Conservation (phyloP, 30 jellyfish, hydroid and myxozoan species). For the Sanderia malayensis region DNA sequence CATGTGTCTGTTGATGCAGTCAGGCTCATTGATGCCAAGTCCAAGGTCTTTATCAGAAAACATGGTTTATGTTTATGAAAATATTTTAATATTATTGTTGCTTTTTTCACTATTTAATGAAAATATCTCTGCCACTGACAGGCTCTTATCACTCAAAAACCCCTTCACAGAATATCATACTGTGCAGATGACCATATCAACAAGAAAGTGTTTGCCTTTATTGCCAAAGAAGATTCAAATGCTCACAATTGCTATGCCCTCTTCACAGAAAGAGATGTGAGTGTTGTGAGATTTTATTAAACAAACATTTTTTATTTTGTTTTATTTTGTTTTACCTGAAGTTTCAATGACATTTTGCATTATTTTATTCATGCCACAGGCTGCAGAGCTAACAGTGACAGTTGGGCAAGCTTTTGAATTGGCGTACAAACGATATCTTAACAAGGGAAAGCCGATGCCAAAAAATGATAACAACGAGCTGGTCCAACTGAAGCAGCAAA, state of each 20-base stretch:
- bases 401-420: slow-evolving; percentile 94
- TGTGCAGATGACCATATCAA: slow-evolving; percentile 96
- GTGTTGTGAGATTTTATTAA: too few species aligned
- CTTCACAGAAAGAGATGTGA: slow-evolving; percentile 84
- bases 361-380: slow-evolving; percentile 72
- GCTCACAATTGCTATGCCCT: slow-evolving; percentile 77
- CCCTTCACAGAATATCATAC: slow-evolving; percentile 91
- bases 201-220: slow-evolving; percentile 81
- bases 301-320: too few species aligned
- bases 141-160: slow-evolving; percentile 71
- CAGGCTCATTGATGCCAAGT: slow-evolving; percentile 63
- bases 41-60: slow-evolving; percentile 84
- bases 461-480: slow-evolving; percentile 67
- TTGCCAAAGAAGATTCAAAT: slow-evolving; percentile 84
- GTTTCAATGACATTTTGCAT: not conserved
- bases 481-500: slow-evolving; percentile 47
- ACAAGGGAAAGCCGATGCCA: slow-evolving; percentile 61
- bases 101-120: too few species aligned
- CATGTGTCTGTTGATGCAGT: slow-evolving; percentile 68
- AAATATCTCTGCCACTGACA: too few species aligned
- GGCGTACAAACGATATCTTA: slow-evolving; percentile 80
- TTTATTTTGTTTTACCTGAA: not conserved
- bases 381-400: slow-evolving; percentile 82
- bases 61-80: too few species aligned
- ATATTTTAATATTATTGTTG: too few species aligned